phyloP scores from a whole-genome alignment of 1,140 invertebrate genomes.

The Drosophila bocki region DNA sequence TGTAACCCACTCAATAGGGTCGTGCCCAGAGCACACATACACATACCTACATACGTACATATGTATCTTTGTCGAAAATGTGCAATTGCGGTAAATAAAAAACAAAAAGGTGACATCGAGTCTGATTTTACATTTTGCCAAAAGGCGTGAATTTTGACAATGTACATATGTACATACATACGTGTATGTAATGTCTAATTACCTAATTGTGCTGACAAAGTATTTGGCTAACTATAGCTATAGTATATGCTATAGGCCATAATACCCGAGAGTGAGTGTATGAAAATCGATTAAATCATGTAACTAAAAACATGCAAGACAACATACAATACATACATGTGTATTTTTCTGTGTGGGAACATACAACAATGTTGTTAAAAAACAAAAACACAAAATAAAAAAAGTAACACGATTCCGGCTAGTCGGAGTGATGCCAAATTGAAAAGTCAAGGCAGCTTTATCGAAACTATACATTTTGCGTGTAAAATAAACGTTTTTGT shows the following conservation, averaged over 20 bases:
- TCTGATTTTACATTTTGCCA: conserved; percentile 1
- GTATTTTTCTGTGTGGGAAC: conserved; percentile 5
- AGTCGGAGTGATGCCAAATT: not conserved
- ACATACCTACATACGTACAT: not conserved
- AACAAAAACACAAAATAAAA: not conserved
- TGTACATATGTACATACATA: not conserved
- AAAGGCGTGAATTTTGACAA: conserved; percentile 7
- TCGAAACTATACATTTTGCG: not conserved
- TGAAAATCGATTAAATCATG: conserved; percentile 48
- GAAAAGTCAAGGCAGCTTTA: not conserved
- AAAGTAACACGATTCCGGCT: not conserved
- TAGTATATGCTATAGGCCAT: conserved; percentile 11
- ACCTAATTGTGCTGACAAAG: conserved; percentile 28
- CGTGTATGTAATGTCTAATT: conserved; percentile 9
- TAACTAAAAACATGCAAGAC: conserved; percentile 37
- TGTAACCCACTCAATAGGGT: conserved; percentile 13
- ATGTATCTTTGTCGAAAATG: not conserved
- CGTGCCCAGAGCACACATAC: conserved; percentile 6
- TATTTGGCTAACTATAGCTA: not conserved
- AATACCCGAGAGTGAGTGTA: conserved; percentile 22
- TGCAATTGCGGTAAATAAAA: conserved; percentile 12
- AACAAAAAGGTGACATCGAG: conserved; percentile 2
- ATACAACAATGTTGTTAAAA: not conserved
- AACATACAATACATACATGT: conserved; percentile 20
- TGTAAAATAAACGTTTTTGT: conserved; percentile 3